These are phyloP conservation scores for Himalopsyche phryganea DNA, from an alignment of 1,140 invertebrate genomes.

Conservation along the genomic window DNA sequence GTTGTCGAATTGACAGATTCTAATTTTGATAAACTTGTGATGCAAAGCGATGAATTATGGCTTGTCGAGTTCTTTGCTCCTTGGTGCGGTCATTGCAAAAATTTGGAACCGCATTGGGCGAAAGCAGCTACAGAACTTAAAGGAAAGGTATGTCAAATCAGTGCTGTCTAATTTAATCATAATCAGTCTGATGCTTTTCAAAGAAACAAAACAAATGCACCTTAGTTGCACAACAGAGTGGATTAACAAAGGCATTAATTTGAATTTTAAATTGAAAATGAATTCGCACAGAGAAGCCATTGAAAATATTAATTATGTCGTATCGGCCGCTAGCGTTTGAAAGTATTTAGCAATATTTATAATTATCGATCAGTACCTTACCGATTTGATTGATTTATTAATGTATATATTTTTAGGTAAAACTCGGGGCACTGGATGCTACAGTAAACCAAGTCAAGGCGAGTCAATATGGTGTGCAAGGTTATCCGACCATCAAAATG, in stretches of 20 bases:
- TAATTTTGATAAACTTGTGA: slow-evolving; percentile 89
- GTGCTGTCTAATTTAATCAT: not conserved
- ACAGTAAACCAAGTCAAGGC: slow-evolving; percentile 85
- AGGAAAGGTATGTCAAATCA: slow-evolving; percentile 64
- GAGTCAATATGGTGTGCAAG: slow-evolving; percentile 74
- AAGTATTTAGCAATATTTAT: no score
- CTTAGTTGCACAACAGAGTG: no score
- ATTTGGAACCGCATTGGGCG: slow-evolving; percentile 91
- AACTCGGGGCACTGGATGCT: slow-evolving; percentile 94
- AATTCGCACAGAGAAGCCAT: no score
- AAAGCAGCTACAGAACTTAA: slow-evolving; percentile 91
- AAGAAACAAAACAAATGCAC: no score
- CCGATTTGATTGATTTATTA: no score
- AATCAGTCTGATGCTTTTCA: no score
- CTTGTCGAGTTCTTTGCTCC: slow-evolving; percentile 97
- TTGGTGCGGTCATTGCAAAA: slow-evolving; percentile 96
- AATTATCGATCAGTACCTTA: no score
- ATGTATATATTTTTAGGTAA: no score
- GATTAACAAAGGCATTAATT: no score
- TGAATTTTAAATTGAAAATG: no score
- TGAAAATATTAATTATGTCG: no score
- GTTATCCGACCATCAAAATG: slow-evolving; percentile 97
- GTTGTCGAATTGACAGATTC: slow-evolving; percentile 91
- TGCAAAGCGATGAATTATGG: slow-evolving; percentile 91
- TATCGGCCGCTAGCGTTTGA: no score